phyloP scores from a whole-genome alignment of 2,797 vertebrate genomes.

The Schizothorax lantsangensis region DNA sequence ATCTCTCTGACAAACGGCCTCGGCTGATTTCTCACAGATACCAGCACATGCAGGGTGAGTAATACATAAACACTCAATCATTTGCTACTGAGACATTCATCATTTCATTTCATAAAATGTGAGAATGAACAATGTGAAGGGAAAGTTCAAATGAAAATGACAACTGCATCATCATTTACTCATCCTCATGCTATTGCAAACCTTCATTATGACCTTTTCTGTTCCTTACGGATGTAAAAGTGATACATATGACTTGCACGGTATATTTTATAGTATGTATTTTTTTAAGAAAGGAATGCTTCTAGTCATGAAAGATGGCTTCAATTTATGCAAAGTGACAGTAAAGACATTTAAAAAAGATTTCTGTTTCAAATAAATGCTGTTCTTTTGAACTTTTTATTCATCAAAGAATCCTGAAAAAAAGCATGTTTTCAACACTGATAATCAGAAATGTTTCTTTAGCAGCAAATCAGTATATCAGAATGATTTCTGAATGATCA shows the following conservation, averaged over 20 bases:
- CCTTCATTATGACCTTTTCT: background rate
- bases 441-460: background rate
- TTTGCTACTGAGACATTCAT: background rate
- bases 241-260: background rate
- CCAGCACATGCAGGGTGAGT: slow-evolving; percentile 5
- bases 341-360: no score
- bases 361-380: no score
- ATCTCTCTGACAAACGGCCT: background rate
- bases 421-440: background rate
- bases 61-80: background rate
- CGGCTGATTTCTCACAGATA: background rate
- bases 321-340: no score
- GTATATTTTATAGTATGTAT: no score
- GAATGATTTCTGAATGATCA: background rate
- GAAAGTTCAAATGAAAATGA: background rate
- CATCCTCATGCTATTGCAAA: background rate
- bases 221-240: background rate
- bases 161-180: background rate
- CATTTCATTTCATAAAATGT: background rate
- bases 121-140: background rate
- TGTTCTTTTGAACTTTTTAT: no score
- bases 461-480: background rate
- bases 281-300: no score
- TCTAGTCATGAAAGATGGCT: no score
- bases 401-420: no score